Conservation (phyloP, 2,113 vertebrate species). For the Gopherus flavomarginatus region DNA sequence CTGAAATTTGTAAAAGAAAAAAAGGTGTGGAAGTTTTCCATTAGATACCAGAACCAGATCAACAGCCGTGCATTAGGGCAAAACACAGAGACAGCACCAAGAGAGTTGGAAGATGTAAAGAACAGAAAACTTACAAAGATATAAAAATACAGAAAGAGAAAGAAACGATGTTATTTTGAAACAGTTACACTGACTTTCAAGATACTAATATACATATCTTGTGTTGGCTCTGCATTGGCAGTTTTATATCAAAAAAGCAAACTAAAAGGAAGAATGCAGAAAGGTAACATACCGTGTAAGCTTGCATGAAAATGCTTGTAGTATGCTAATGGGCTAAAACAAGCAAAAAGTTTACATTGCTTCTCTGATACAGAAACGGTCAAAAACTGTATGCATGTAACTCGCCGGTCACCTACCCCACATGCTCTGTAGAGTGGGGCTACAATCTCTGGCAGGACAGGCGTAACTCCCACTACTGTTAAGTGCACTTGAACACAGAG, state of each 20-base stretch:
- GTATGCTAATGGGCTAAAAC: not conserved
- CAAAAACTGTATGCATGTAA: not conserved
- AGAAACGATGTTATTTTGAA: rapidly evolving
- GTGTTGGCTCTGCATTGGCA: not conserved
- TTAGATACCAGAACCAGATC: not conserved
- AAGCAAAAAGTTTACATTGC: not conserved
- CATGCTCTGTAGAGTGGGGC: not conserved
- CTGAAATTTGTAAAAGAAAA: not conserved
- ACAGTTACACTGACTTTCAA: not conserved
- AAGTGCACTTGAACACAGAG: not conserved
- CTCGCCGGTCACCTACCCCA: not conserved
- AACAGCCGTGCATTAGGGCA: rapidly evolving
- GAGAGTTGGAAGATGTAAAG: not conserved
- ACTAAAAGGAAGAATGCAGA: not conserved
- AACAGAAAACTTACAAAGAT: not conserved
- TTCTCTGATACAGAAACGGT: not conserved
- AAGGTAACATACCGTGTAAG: rapidly evolving
- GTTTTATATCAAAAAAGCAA: not conserved
- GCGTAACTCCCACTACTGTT: not conserved
- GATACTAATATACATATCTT: not conserved
- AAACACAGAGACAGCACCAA: not conserved
- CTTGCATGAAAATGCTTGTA: not conserved
- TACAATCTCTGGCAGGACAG: not conserved
- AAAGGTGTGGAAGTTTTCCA: not conserved
- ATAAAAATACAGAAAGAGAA: not conserved